Evolutionary conservation across 2,888 invertebrate genomes (phyloP).

Genomic region (Eupsilia transversa): DNA sequence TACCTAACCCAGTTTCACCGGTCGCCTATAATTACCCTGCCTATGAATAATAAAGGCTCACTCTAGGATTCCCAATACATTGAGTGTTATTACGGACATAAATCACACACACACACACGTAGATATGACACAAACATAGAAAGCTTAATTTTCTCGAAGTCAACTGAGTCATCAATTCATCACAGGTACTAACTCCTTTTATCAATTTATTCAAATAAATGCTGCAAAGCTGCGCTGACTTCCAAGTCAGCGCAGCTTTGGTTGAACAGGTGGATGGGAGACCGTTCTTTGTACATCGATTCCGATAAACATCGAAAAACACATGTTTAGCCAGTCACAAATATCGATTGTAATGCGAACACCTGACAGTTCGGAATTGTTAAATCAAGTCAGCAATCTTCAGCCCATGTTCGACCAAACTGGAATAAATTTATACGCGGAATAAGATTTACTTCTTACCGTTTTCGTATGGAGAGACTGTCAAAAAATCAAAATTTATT

Average conservation of each 20-base stretch:
- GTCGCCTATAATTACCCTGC: conserved; percentile 42
- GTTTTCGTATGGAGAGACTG: too few species aligned
- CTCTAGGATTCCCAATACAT: conserved; percentile 8
- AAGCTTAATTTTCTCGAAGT: background rate
- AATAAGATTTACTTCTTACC: too few species aligned
- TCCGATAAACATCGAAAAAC: background rate
- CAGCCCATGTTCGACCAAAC: too few species aligned
- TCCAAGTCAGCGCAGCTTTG: background rate
- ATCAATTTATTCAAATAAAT: too few species aligned
- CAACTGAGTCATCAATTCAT: background rate
- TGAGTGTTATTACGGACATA: conserved; percentile 22
- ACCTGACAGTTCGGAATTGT: background rate
- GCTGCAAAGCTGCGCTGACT: too few species aligned
- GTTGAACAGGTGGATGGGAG: background rate
- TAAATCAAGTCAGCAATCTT: background rate
- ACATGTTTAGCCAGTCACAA: background rate
- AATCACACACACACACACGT: conserved; percentile 9
- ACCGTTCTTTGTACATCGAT: background rate
- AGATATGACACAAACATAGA: background rate
- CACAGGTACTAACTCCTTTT: too few species aligned
- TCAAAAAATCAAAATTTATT: too few species aligned
- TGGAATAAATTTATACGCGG: too few species aligned
- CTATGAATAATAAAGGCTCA: conserved; percentile 45
- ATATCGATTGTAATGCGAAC: background rate
- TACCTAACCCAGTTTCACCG: conserved; percentile 31